phyloP scores from a whole-genome alignment of 2,888 invertebrate genomes.

The Ochropacha duplaris region DNA sequence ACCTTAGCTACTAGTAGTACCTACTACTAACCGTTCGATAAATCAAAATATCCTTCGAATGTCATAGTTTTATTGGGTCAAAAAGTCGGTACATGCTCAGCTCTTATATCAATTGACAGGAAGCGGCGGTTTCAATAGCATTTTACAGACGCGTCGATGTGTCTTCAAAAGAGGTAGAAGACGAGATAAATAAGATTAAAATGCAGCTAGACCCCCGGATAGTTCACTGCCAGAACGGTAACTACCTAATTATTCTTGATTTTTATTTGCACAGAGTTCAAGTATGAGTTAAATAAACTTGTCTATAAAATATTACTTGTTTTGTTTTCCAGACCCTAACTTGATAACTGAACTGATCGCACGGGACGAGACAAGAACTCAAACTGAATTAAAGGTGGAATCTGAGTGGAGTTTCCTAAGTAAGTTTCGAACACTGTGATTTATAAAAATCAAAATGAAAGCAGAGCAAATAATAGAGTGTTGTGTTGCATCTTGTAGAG shows the following conservation, averaged over 20 bases:
- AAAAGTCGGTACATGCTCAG: no score
- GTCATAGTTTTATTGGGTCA: no score
- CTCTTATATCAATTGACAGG: slow-evolving; percentile 41
- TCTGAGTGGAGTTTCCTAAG: slow-evolving; percentile 2
- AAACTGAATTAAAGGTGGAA: neutral
- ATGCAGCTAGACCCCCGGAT: slow-evolving; percentile 57
- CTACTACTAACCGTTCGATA: no score
- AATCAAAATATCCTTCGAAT: no score
- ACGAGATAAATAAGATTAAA: slow-evolving; percentile 54
- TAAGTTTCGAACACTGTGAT: neutral
- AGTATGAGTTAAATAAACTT: no score
- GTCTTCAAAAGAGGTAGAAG: slow-evolving; percentile 52
- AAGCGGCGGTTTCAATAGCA: slow-evolving; percentile 57
- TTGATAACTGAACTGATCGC: neutral
- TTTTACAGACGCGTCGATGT: slow-evolving; percentile 53
- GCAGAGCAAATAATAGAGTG: neutral
- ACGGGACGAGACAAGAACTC: neutral
- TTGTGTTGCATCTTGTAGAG: neutral
- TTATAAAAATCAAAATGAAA: neutral
- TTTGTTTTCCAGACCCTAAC: neutral
- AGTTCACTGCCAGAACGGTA: slow-evolving; percentile 38
- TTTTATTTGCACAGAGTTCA: no score
- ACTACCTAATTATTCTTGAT: no score
- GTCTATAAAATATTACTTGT: neutral
- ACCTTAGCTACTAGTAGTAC: no score